A percentile compares a stretch with the other conserved stretches of the same genome.
These are phyloP conservation scores for Gavia stellata DNA, from an alignment of 2,113 vertebrate genomes.

Conservation along the genomic window DNA sequence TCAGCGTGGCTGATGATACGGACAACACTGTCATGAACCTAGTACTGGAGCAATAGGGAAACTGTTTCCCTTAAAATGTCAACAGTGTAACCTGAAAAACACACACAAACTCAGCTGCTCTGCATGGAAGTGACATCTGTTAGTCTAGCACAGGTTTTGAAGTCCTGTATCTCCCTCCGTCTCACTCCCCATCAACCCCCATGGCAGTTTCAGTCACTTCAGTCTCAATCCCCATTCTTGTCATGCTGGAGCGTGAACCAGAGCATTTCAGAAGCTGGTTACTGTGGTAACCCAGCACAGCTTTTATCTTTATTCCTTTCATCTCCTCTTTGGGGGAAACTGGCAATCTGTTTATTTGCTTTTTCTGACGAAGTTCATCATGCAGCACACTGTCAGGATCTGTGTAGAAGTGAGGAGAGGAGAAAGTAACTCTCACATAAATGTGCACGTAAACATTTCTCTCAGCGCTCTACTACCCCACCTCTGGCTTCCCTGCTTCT, in stretches of 20 bases:
- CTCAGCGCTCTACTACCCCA: background rate
- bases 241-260: background rate
- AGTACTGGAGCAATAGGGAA: background rate
- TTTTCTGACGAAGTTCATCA: background rate
- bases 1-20: accelerated
- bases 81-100: background rate
- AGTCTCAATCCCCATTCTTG: background rate
- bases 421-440: background rate
- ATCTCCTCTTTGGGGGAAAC: constrained; percentile 20
- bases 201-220: background rate
- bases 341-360: constrained; percentile 28
- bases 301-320: constrained; percentile 38
- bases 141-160: background rate
- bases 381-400: background rate
- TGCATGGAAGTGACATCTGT: background rate
- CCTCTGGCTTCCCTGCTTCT: background rate
- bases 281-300: constrained; percentile 36
- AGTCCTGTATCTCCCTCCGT: background rate
- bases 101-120: background rate
- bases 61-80: background rate
- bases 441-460: background rate
- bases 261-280: constrained; percentile 15
- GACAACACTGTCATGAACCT: background rate
- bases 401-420: background rate
- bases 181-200: background rate